Percentiles rank a stretch among this genome's conserved stretches.
Evolutionary conservation across 2,797 vertebrate genomes (phyloP).

Genomic region (Vultur gryphus): DNA sequence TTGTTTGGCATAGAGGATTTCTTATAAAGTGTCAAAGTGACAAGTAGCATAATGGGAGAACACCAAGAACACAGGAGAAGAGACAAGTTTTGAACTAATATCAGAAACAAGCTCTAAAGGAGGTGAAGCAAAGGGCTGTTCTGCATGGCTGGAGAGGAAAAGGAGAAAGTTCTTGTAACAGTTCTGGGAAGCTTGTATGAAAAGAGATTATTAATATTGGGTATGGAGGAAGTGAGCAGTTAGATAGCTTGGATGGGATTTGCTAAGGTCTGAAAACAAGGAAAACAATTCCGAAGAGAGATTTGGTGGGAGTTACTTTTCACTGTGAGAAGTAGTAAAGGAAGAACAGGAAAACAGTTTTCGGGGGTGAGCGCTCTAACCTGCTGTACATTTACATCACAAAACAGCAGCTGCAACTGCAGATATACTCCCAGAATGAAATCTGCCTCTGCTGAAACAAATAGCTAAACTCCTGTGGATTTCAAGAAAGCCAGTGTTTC

Average conservation of each 20-base stretch:
- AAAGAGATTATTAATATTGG: not conserved
- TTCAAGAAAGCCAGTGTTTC: not conserved
- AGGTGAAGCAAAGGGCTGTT: not conserved
- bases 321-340: not conserved
- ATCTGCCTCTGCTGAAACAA: not conserved
- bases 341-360: not conserved
- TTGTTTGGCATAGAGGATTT: not conserved
- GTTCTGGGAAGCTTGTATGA: not conserved
- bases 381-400: not conserved
- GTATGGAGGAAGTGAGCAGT: not conserved
- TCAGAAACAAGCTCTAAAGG: not conserved
- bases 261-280: not conserved
- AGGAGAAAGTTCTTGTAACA: not conserved
- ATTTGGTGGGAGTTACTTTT: not conserved
- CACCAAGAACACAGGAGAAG: not conserved
- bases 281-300: not conserved
- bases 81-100: not conserved
- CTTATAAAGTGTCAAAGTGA: not conserved
- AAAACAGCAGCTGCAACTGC: not conserved
- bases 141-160: not conserved
- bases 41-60: not conserved
- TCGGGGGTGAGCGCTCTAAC: not conserved
- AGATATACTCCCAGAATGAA: not conserved
- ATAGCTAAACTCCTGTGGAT: not conserved
- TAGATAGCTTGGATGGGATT: not conserved